Evolutionary conservation across 37 sponge, comb jelly and placozoan genomes (phyloP).

Genomic region (Bolinopsis microptera): DNA sequence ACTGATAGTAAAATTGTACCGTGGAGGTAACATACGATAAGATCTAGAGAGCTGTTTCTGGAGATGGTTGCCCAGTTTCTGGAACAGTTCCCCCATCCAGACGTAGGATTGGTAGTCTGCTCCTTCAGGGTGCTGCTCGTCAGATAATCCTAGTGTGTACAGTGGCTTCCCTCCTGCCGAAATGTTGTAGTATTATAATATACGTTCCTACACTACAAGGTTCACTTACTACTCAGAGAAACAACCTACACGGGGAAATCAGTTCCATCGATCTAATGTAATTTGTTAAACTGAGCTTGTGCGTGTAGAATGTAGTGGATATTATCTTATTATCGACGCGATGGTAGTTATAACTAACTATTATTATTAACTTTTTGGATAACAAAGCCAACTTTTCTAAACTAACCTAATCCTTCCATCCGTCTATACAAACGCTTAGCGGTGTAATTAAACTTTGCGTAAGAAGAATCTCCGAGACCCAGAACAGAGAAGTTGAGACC

Average conservation of each 20-base stretch:
- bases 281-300: too few relatives aligned
- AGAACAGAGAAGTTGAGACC: conserved; percentile 73
- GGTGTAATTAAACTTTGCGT: conserved; percentile 91
- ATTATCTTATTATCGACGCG: too few relatives aligned
- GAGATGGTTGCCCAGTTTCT: background rate
- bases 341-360: too few relatives aligned
- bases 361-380: too few relatives aligned
- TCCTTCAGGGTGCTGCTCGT: conserved; percentile 97
- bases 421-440: conserved; percentile 89
- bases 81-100: conserved; percentile 35
- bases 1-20: conserved; percentile 2
- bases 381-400: too few relatives aligned
- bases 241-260: too few relatives aligned
- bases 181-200: too few relatives aligned
- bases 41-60: background rate
- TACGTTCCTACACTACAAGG: too few relatives aligned
- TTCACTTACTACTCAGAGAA: too few relatives aligned
- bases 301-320: too few relatives aligned
- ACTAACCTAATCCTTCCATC: conserved; percentile 72
- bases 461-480: conserved; percentile 99
- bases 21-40: background rate
- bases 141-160: conserved; percentile 74
- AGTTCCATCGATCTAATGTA: too few relatives aligned
- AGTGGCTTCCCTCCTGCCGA: background rate
- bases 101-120: conserved; percentile 64